These are phyloP conservation scores for Melangyna quadrimaculata DNA, from an alignment of 2,888 invertebrate species.

Conservation along the genomic window DNA sequence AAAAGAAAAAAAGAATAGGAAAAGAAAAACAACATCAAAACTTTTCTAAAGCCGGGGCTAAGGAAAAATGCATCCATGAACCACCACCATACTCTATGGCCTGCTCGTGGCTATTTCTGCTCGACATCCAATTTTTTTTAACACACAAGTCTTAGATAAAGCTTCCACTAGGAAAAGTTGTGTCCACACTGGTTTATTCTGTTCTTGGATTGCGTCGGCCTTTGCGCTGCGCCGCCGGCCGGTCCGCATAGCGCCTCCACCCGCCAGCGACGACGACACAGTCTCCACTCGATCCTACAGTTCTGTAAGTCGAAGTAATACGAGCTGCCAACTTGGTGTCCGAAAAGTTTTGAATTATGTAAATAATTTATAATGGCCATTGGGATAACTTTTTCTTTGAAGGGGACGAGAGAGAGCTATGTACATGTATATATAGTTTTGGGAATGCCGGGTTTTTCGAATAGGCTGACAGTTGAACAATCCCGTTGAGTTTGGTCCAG, in stretches of 20 bases:
- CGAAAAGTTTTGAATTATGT: conserved; percentile 70
- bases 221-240: neutral
- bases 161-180: conserved; percentile 43
- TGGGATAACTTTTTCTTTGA: conserved; percentile 19
- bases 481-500: conserved; percentile 16
- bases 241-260: conserved; percentile 6
- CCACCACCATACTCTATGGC: neutral
- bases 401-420: neutral
- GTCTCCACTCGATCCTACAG: conserved; percentile 24
- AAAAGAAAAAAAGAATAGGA: neutral
- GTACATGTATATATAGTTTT: neutral
- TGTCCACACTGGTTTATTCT: conserved; percentile 29
- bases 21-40: conserved; percentile 62
- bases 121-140: neutral
- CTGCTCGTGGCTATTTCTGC: neutral
- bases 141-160: neutral
- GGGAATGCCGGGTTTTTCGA: neutral
- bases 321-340: conserved; percentile 67
- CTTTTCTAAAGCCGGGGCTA: conserved; percentile 52
- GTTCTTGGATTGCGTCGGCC: conserved; percentile 41
- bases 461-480: conserved; percentile 50
- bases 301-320: conserved; percentile 52
- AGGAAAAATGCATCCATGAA: conserved; percentile 55
- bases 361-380: conserved; percentile 66
- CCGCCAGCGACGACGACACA: neutral